Evolutionary conservation across 2,888 invertebrate genomes (phyloP).

Genomic region (Melanostoma scalare): DNA sequence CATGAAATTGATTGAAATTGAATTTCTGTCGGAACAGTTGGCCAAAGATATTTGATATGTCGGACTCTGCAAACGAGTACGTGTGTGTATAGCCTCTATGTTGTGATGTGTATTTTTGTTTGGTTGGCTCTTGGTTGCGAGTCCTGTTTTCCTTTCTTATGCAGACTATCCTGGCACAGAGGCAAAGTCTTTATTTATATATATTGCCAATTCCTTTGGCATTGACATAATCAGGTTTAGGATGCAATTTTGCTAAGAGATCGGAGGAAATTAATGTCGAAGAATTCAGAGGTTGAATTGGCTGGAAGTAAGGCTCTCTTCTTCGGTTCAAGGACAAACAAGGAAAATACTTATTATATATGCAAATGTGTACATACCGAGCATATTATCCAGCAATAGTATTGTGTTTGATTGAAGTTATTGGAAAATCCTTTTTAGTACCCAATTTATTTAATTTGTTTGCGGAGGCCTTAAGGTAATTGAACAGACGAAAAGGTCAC

Average conservation of each 20-base stretch:
- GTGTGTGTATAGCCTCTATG: conserved; percentile 5
- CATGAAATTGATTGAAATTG: conserved; percentile 73
- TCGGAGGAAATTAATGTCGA: conserved; percentile 32
- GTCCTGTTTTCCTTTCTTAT: conserved; percentile 5
- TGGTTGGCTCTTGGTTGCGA: conserved; percentile 4
- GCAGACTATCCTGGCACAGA: background rate
- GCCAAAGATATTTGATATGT: conserved; percentile 70
- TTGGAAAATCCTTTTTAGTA: conserved; percentile 8
- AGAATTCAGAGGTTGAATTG: conserved; percentile 13
- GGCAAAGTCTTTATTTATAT: conserved; percentile 37
- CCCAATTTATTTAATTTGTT: conserved; percentile 41
- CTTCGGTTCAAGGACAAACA: no score
- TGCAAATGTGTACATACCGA: no score
- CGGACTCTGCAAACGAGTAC: background rate
- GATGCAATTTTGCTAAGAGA: conserved; percentile 45
- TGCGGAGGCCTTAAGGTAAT: background rate
- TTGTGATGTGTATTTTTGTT: conserved; percentile 40
- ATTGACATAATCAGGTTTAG: conserved; percentile 50
- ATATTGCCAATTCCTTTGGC: conserved; percentile 27
- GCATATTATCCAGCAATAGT: no score
- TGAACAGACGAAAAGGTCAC: background rate
- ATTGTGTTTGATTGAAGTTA: background rate
- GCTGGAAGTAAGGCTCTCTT: background rate
- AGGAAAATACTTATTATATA: no score
- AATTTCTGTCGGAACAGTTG: conserved; percentile 68